phyloP scores from a whole-genome alignment of 2,797 vertebrate genomes.

The Sylvilagus floridanus region DNA sequence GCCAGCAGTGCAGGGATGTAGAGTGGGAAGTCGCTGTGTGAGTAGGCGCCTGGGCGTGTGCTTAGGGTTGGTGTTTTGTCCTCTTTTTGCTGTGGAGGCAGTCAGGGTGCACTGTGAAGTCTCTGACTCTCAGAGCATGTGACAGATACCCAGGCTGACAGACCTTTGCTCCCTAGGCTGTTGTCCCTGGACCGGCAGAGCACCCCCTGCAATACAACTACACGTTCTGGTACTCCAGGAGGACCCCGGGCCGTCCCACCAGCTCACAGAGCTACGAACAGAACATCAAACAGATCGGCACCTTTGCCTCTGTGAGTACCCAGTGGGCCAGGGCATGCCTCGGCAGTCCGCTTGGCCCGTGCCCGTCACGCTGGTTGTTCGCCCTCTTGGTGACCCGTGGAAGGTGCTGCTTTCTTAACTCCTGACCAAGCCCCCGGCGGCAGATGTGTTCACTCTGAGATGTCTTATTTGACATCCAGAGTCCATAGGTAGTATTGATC shows the following conservation, averaged over 20 bases:
- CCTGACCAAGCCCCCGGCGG: not conserved
- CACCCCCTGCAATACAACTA: conserved; percentile 92
- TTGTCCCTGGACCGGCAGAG: conserved; percentile 90
- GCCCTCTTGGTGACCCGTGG: not conserved
- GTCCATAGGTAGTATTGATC: not conserved
- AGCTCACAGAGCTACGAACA: conserved; percentile 92
- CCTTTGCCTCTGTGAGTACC: conserved; percentile 91
- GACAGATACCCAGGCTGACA: conserved; percentile 43
- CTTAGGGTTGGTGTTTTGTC: not conserved
- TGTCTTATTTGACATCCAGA: not conserved
- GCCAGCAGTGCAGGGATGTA: not conserved
- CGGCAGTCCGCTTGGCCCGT: accelerated
- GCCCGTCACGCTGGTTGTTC: not conserved
- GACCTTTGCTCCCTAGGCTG: conserved; percentile 83
- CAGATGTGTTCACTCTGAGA: not conserved
- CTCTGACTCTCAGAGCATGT: not conserved
- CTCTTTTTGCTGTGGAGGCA: conserved; percentile 17
- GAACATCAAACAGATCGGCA: conserved; percentile 93
- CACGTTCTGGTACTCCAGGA: conserved; percentile 92
- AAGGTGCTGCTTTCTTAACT: conserved; percentile 17
- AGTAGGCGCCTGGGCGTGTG: not conserved
- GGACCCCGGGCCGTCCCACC: conserved; percentile 90
- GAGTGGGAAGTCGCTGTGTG: not conserved
- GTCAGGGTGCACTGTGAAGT: not conserved
- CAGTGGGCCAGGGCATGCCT: not conserved